Percentiles rank a stretch among this genome's conserved stretches.
phyloP scores from a whole-genome alignment of 2,797 vertebrate species.

The Melanotaenia nigrans region DNA sequence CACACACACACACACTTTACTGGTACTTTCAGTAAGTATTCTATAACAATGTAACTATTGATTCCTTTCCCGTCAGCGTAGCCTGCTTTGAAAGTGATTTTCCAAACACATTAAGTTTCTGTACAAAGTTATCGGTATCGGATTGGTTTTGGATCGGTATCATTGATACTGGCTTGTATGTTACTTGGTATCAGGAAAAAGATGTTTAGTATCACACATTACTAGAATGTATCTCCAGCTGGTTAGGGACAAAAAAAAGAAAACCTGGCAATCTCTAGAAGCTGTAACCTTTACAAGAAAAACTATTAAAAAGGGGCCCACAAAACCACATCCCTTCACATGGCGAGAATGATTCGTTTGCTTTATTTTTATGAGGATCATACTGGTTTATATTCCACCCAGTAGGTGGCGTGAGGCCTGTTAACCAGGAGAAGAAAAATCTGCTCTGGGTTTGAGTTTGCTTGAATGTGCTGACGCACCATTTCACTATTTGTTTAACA shows the following conservation, averaged over 20 bases:
- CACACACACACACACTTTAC: no score
- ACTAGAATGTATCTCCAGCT: not conserved
- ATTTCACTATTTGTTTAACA: slow-evolving; percentile 81
- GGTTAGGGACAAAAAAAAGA: not conserved
- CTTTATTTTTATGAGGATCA: slow-evolving; percentile 34
- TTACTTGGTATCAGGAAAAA: no score
- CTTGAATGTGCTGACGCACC: slow-evolving; percentile 81
- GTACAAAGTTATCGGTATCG: no score
- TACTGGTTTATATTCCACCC: slow-evolving; percentile 62
- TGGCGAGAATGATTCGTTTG: slow-evolving; percentile 11
- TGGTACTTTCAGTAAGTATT: no score
- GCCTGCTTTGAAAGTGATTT: no score
- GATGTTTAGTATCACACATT: no score
- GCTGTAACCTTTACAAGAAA: slow-evolving; percentile 2
- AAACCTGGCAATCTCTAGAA: not conserved
- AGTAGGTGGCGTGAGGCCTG: slow-evolving; percentile 71
- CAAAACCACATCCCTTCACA: slow-evolving; percentile 19
- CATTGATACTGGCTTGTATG: no score
- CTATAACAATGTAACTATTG: no score
- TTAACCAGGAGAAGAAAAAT: slow-evolving; percentile 39
- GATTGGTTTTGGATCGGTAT: no score
- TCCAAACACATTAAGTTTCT: no score
- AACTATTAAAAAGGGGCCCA: slow-evolving; percentile 4
- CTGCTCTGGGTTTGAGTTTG: slow-evolving; percentile 60
- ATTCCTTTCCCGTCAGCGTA: no score